These are phyloP conservation scores for Ciconia boyciana DNA, from an alignment of 2,113 vertebrate genomes.

Conservation along the genomic window DNA sequence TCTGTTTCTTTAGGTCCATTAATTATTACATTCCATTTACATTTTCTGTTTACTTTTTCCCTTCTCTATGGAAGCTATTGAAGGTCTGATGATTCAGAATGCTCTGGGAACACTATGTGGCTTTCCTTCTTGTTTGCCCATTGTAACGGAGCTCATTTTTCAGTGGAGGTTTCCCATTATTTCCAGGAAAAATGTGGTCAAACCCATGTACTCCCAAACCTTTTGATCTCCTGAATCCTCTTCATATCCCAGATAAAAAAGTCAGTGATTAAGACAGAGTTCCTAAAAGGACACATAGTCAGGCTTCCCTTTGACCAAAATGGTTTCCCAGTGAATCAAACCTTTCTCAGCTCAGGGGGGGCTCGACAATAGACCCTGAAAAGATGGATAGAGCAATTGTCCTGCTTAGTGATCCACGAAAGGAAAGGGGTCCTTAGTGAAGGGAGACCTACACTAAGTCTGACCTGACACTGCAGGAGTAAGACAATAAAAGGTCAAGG, in stretches of 20 bases:
- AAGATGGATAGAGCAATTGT: slow-evolving; percentile 90
- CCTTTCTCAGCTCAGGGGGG: slow-evolving; percentile 79
- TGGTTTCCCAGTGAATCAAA: slow-evolving; percentile 81
- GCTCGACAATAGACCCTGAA: slow-evolving; percentile 80
- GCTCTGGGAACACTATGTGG: slow-evolving; percentile 47
- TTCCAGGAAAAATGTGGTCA: slow-evolving; percentile 67
- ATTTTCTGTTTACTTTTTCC: slow-evolving; percentile 55
- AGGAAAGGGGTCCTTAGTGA: slow-evolving; percentile 77
- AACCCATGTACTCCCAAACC: slow-evolving; percentile 70
- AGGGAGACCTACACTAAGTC: slow-evolving; percentile 76
- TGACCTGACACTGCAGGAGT: slow-evolving; percentile 73
- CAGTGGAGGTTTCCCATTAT: slow-evolving; percentile 67
- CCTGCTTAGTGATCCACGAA: slow-evolving; percentile 90
- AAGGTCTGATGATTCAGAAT: slow-evolving; percentile 28
- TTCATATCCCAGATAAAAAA: slow-evolving; percentile 81
- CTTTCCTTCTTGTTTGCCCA: slow-evolving; percentile 59
- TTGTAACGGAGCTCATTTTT: slow-evolving; percentile 69
- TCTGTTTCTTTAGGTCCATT: slow-evolving; percentile 6
- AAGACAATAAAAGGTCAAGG: slow-evolving; percentile 82
- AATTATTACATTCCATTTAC: slow-evolving; percentile 57
- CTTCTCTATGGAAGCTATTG: slow-evolving; percentile 27
- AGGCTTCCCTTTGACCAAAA: slow-evolving; percentile 75
- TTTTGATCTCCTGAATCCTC: slow-evolving; percentile 85
- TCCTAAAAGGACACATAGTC: slow-evolving; percentile 76
- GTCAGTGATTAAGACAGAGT: slow-evolving; percentile 76